Conservation (phyloP, 2,113 vertebrate species). For the Anser cygnoides region DNA sequence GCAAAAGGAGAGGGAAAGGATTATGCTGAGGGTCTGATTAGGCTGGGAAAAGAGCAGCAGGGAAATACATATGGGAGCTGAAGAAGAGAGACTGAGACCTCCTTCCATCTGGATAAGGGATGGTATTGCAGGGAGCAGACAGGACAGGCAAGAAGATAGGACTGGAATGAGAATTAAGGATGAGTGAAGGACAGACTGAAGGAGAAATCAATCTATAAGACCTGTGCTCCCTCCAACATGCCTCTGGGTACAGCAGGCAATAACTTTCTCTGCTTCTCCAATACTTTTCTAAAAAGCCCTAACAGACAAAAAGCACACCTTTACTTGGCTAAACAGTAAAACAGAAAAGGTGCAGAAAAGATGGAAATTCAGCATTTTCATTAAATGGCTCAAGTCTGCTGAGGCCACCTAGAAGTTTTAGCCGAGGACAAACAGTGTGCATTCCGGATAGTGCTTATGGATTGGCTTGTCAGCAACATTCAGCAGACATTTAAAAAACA, state of each 20-base stretch:
- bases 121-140: background rate
- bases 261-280: background rate
- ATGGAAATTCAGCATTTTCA: background rate
- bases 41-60: background rate
- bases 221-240: background rate
- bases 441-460: background rate
- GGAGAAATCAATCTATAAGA: background rate
- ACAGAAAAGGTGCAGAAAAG: background rate
- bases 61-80: background rate
- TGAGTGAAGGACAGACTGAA: background rate
- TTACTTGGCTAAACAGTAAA: background rate
- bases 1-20: background rate
- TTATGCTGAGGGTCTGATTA: background rate
- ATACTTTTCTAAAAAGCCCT: background rate
- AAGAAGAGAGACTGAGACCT: background rate
- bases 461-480: background rate
- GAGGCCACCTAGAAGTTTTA: background rate
- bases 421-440: background rate
- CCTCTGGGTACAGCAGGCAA: background rate
- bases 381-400: background rate
- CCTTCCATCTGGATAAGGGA: background rate
- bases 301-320: background rate
- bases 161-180: background rate
- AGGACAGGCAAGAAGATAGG: background rate
- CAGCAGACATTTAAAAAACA: background rate